These are phyloP conservation scores for Pelobates cultripes DNA, from an alignment of 2,797 vertebrate genomes.

Conservation along the genomic window DNA sequence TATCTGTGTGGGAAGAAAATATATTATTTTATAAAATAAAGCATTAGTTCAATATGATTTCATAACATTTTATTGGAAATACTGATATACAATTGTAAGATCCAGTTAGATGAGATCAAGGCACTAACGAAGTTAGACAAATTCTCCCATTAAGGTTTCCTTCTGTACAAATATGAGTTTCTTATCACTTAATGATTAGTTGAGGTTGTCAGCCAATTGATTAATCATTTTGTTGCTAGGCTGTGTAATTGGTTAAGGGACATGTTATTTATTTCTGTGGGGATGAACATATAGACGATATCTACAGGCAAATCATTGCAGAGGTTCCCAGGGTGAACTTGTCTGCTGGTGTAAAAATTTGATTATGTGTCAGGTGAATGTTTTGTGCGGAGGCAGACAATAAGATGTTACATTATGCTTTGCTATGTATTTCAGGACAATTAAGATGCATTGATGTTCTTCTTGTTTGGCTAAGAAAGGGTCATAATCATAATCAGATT, in stretches of 20 bases:
- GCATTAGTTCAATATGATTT: no score
- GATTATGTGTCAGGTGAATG: not conserved
- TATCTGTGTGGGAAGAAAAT: no score
- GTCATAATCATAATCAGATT: no score
- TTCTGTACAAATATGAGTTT: not conserved
- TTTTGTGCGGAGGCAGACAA: no score
- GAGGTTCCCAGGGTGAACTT: not conserved
- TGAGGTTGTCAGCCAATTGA: constrained; percentile 41
- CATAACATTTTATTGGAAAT: no score
- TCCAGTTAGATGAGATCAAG: no score
- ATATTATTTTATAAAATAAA: no score
- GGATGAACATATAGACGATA: constrained; percentile 3
- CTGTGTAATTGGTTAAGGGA: constrained; percentile 14
- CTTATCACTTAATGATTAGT: constrained; percentile 44
- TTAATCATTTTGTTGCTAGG: constrained; percentile 34
- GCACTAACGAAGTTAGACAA: not conserved
- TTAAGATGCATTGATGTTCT: not conserved
- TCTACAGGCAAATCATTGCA: not conserved
- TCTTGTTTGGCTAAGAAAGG: no score
- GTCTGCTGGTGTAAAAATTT: not conserved
- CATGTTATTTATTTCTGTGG: not conserved
- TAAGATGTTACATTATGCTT: not conserved
- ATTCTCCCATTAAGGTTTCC: constrained; percentile 24
- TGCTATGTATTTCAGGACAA: not conserved
- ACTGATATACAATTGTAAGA: no score